phyloP scores from a whole-genome alignment of 2,888 invertebrate species.

The Nasonia oneida region DNA sequence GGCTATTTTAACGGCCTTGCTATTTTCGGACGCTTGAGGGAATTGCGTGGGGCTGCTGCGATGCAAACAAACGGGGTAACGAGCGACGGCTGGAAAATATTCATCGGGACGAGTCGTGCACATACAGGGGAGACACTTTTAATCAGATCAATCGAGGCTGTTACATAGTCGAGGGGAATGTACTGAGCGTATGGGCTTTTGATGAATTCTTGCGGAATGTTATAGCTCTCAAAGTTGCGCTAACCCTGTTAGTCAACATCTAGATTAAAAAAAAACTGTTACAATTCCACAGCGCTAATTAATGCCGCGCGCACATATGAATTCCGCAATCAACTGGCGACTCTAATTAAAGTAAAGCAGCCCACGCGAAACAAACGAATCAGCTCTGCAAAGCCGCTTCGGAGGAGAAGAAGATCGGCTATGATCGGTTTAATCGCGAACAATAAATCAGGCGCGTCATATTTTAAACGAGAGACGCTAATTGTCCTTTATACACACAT shows the following conservation, averaged over 20 bases:
- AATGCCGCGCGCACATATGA: not conserved
- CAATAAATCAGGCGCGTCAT: slow-evolving; percentile 58
- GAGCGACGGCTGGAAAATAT: slow-evolving; percentile 19
- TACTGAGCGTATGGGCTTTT: too few species aligned
- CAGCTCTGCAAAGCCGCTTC: not conserved
- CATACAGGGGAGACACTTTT: slow-evolving; percentile 9
- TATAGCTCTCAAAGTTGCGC: not conserved
- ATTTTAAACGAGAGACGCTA: slow-evolving; percentile 57
- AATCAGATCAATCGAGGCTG: slow-evolving; percentile 41
- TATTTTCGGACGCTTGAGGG: not conserved
- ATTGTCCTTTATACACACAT: slow-evolving; percentile 31
- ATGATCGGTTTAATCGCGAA: slow-evolving; percentile 52
- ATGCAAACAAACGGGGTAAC: slow-evolving; percentile 4
- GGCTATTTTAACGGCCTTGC: not conserved
- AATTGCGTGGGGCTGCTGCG: not conserved
- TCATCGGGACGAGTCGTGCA: slow-evolving; percentile 3
- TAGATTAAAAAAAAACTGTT: not conserved
- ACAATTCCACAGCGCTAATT: not conserved
- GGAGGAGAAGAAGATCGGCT: not conserved
- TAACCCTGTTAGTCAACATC: not conserved
- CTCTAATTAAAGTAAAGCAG: not conserved
- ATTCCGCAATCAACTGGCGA: not conserved
- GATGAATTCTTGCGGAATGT: not conserved
- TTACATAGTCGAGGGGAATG: not conserved
- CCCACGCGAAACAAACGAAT: slow-evolving; percentile 20